Conservation (phyloP, 1,140 invertebrate species). For the Lepidurus arcticus region DNA sequence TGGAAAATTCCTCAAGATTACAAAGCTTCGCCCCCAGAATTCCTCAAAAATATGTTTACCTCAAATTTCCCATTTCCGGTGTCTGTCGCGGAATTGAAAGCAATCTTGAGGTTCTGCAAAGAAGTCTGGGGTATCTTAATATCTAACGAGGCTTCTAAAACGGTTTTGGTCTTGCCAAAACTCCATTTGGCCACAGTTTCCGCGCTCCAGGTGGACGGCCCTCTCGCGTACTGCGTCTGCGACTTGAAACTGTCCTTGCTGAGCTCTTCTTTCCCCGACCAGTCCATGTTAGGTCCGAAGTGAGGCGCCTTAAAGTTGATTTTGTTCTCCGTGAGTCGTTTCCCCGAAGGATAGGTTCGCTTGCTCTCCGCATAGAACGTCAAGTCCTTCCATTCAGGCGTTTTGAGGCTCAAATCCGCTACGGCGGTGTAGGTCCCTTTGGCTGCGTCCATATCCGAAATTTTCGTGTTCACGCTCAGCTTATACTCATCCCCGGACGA, state of each 20-base stretch:
- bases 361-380: conserved; percentile 24
- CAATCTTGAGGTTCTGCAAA: conserved; percentile 32
- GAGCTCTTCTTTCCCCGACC: conserved; percentile 23
- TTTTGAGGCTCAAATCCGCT: conserved; percentile 31
- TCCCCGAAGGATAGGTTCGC: conserved; percentile 15
- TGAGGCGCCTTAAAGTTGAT: conserved; percentile 26
- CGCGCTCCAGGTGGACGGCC: conserved; percentile 26
- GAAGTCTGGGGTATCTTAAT: conserved; percentile 31
- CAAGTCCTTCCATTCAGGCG: conserved; percentile 24
- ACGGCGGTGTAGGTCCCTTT: conserved; percentile 27
- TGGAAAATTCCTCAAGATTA: neutral
- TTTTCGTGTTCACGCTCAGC: conserved; percentile 12
- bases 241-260: conserved; percentile 30
- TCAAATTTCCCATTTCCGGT: conserved; percentile 26
- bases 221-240: conserved; percentile 24
- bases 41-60: neutral
- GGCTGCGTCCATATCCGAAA: conserved; percentile 27
- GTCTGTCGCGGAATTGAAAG: conserved; percentile 19
- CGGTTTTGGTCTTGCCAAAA: conserved; percentile 24
- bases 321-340: conserved; percentile 29
- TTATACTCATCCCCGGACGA: conserved; percentile 29
- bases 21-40: neutral
- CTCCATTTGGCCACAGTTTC: conserved; percentile 29
- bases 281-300: conserved; percentile 33
- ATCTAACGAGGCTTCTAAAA: conserved; percentile 29